phyloP scores from a whole-genome alignment of 2,888 invertebrate species.

The Campoletis raptor region DNA sequence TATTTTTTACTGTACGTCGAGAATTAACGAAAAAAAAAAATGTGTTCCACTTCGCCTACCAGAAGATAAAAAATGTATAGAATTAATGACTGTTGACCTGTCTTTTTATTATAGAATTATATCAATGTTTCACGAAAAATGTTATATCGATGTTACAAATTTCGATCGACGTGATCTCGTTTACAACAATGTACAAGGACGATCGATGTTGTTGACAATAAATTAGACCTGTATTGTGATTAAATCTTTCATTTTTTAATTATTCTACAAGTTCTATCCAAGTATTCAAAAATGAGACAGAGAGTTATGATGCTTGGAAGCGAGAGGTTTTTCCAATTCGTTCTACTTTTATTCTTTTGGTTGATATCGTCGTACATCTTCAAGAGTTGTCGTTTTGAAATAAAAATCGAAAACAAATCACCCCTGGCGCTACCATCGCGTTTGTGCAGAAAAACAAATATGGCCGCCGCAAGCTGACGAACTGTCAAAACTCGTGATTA shows the following conservation, averaged over 20 bases:
- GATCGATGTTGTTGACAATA: conserved; percentile 64
- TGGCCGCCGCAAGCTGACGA: conserved; percentile 51
- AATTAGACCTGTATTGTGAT: conserved; percentile 38
- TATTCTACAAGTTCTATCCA: background rate
- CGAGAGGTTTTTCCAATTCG: too few species aligned
- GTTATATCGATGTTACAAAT: conserved; percentile 28
- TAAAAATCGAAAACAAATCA: background rate
- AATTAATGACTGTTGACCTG: conserved; percentile 36
- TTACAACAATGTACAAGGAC: conserved; percentile 32
- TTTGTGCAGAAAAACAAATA: conserved; percentile 24
- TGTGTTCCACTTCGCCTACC: conserved; percentile 25
- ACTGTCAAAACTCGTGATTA: conserved; percentile 38
- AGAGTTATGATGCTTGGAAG: too few species aligned
- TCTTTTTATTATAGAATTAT: conserved; percentile 33
- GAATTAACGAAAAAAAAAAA: conserved; percentile 21
- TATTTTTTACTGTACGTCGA: conserved; percentile 63
- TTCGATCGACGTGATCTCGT: conserved; percentile 17
- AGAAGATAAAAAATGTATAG: conserved; percentile 20
- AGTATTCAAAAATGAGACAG: too few species aligned
- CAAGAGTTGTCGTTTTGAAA: too few species aligned
- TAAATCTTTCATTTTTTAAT: background rate
- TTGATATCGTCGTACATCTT: too few species aligned
- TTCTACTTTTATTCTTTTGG: background rate
- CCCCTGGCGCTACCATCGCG: too few species aligned
- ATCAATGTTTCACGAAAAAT: conserved; percentile 19